These are phyloP conservation scores for Scelioninae gen. 1 DNA, from an alignment of 2,888 invertebrate species.

Conservation along the genomic window DNA sequence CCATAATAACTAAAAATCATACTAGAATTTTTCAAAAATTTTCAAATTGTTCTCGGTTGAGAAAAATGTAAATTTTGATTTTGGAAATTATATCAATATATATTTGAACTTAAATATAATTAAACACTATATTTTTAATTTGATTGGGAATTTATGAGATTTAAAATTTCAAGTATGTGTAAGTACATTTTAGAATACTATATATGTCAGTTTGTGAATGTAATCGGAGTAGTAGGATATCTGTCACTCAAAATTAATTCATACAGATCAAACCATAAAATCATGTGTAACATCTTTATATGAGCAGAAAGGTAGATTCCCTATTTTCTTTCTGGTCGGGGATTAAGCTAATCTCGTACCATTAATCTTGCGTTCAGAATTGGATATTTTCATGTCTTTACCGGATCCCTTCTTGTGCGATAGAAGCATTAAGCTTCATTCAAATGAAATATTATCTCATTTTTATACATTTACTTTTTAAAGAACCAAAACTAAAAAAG, in stretches of 20 bases:
- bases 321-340: constrained; percentile 75
- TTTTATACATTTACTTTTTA: constrained; percentile 27
- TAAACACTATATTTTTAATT: no score
- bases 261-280: constrained; percentile 17
- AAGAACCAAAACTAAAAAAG: neutral
- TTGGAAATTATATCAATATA: no score
- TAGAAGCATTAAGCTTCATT: constrained; percentile 36
- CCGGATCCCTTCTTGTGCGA: constrained; percentile 67
- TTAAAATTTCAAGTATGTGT: neutral
- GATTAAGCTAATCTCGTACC: constrained; percentile 79
- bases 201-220: no score
- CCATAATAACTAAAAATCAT: no score
- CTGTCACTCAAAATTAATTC: constrained; percentile 15
- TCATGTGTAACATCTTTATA: constrained; percentile 43
- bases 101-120: no score
- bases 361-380: constrained; percentile 80
- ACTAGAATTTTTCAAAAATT: no score
- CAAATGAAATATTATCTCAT: constrained; percentile 24
- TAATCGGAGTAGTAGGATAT: no score
- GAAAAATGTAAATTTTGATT: no score
- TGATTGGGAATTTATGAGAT: no score
- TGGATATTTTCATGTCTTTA: constrained; percentile 72
- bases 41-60: no score
- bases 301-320: constrained; percentile 75
- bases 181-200: neutral